Base-by-base conservation (phyloP, 1,140 invertebrate genomes). In the Lepidurus packardi region DNA sequence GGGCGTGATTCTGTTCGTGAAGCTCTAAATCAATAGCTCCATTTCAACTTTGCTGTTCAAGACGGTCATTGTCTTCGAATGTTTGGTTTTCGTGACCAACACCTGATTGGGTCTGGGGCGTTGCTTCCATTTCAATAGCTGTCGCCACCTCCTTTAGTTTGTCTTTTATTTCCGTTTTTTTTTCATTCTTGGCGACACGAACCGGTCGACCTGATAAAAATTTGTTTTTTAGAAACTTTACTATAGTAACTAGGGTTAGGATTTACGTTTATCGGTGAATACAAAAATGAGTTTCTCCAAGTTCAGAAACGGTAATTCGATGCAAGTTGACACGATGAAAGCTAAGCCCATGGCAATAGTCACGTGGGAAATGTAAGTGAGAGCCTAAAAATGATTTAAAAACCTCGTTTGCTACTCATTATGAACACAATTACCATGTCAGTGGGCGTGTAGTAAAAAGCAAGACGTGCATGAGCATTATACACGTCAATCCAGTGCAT, bases 391-490 rank as follows among this genome's bases (percentile, higher is more conserved):
- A 65, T 11, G 6, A 8, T 65, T 21, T 65, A 65, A 65, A n/a
- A 65, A n/a, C 16, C 0, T 7, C 21, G 53, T 65, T 1, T 65
- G 16, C 2, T n/a, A n/a, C 16, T 65, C 0, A 16, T 65, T 13
- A 47, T 16, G 0, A 47, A 10, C 16, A 65, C 16, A 65, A 21
- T 65, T 65, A 65, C 53, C 53, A 65, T 73, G 47, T 47, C 73
- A 7, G 73, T 21, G 11, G 47, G 41, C 1, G 78, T 79, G 13
- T 85, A 92, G 91, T 82, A 92, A 89, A 77, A 92, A 85, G 13
- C 87, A 86, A 82, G 92, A 91, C 83, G 92, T 89, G 21, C 94
- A 83, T 83, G 93, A 91, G 16, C 93, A 84, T 3, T 92, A 90
- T 78, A 79, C 8, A 11, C 75, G 24, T n/a, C 24, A 24, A 79